Evolutionary conservation across 2,797 vertebrate species (phyloP).

Genomic region (Champsocephalus gunnari): DNA sequence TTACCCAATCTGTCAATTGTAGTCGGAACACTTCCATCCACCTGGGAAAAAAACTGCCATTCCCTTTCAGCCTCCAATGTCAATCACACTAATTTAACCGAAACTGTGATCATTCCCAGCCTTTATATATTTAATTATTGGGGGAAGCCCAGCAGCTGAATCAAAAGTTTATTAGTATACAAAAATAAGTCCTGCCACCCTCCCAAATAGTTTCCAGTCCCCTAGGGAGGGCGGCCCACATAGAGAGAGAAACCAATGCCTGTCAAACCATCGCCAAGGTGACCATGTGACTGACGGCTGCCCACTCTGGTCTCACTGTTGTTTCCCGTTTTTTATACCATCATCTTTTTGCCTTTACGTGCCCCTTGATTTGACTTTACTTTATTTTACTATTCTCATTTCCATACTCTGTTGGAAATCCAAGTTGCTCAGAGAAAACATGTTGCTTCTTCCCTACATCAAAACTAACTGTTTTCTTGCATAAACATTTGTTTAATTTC

Average conservation of each 20-base stretch:
- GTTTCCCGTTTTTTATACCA: slow-evolving; percentile 25
- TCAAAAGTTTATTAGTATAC: slow-evolving; percentile 30
- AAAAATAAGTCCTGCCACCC: slow-evolving; percentile 20
- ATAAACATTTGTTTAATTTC: background rate
- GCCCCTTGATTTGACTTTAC: slow-evolving; percentile 14
- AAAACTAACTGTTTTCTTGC: background rate
- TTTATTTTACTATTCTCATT: slow-evolving; percentile 19
- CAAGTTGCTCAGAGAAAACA: slow-evolving; percentile 17
- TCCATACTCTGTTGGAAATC: slow-evolving; percentile 4
- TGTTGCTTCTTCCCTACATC: background rate
- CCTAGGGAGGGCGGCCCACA: slow-evolving; percentile 20
- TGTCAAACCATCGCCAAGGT: slow-evolving; percentile 30
- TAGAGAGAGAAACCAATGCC: slow-evolving; percentile 41
- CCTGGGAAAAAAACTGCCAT: background rate
- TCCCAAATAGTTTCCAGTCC: slow-evolving; percentile 25
- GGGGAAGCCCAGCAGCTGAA: slow-evolving; percentile 11
- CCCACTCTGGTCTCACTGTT: slow-evolving; percentile 30
- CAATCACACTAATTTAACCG: background rate
- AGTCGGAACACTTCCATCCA: background rate
- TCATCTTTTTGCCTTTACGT: slow-evolving; percentile 10
- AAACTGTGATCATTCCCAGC: background rate
- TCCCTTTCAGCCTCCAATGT: background rate
- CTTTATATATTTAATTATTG: slow-evolving; percentile 31
- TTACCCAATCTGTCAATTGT: background rate
- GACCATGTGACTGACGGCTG: slow-evolving; percentile 51